phyloP scores from a whole-genome alignment of 2,113 vertebrate species.

The Rafetus swinhoei region DNA sequence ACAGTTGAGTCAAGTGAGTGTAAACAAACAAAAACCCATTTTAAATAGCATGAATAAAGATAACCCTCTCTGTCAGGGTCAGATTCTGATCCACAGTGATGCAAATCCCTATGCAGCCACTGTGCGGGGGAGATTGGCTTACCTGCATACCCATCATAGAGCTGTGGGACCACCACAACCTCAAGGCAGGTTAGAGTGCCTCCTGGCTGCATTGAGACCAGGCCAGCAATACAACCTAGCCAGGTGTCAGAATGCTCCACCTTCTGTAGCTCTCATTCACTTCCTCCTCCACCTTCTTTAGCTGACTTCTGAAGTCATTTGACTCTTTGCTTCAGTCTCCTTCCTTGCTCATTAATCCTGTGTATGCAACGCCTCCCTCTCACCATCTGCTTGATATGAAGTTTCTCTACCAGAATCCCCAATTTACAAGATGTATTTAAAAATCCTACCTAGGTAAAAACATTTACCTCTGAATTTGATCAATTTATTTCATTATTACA shows the following conservation, averaged over 20 bases:
- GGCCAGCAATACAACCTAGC: background rate
- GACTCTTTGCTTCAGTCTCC: background rate
- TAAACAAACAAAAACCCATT: background rate
- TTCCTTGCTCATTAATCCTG: background rate
- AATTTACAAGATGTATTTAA: background rate
- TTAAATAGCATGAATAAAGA: background rate
- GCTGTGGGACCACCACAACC: background rate
- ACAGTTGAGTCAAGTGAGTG: background rate
- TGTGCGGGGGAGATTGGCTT: background rate
- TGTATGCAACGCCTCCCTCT: background rate
- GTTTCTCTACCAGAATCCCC: background rate
- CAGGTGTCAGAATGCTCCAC: background rate
- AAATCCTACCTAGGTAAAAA: background rate
- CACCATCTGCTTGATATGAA: background rate
- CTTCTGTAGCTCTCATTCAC: background rate
- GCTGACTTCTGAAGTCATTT: background rate
- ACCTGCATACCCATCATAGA: background rate
- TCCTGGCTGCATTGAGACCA: background rate
- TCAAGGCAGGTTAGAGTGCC: background rate
- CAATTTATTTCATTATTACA: background rate
- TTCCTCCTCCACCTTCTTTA: background rate
- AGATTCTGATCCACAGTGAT: background rate
- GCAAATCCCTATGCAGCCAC: background rate
- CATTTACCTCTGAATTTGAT: background rate
- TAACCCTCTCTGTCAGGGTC: background rate